A percentile compares a stretch with the other conserved stretches of the same genome.
phyloP scores from a whole-genome alignment of 2,797 vertebrate species.

The Chrysocyon brachyurus region DNA sequence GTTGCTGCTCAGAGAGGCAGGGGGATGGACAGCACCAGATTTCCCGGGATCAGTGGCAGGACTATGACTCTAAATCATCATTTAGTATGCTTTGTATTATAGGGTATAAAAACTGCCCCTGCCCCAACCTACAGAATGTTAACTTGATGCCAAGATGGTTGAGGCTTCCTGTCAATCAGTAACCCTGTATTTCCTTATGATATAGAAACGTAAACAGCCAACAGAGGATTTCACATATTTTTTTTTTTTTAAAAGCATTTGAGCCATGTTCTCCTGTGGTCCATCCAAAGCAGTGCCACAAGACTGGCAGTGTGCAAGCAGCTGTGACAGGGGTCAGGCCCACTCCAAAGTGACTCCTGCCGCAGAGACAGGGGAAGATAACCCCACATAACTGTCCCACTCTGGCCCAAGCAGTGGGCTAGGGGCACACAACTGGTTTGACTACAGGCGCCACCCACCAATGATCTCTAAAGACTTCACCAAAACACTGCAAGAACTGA shows the following conservation, averaged over 20 bases:
- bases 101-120: background rate
- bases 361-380: background rate
- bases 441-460: background rate
- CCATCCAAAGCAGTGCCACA: background rate
- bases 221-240: background rate
- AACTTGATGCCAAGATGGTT: background rate
- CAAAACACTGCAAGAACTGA: background rate
- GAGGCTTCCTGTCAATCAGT: background rate
- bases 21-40: background rate
- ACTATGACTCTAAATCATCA: background rate
- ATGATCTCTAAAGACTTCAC: background rate
- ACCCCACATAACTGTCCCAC: background rate
- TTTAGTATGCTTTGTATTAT: background rate
- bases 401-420: background rate
- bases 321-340: background rate
- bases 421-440: background rate
- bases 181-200: background rate
- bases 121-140: background rate
- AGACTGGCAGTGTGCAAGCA: background rate
- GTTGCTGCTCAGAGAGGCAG: background rate
- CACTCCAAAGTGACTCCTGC: background rate
- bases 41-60: background rate
- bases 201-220: background rate
- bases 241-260: background rate
- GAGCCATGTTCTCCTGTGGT: background rate